Base-by-base conservation (phyloP, 2,888 invertebrate species). In the Alloscopus bannaensis region DNA sequence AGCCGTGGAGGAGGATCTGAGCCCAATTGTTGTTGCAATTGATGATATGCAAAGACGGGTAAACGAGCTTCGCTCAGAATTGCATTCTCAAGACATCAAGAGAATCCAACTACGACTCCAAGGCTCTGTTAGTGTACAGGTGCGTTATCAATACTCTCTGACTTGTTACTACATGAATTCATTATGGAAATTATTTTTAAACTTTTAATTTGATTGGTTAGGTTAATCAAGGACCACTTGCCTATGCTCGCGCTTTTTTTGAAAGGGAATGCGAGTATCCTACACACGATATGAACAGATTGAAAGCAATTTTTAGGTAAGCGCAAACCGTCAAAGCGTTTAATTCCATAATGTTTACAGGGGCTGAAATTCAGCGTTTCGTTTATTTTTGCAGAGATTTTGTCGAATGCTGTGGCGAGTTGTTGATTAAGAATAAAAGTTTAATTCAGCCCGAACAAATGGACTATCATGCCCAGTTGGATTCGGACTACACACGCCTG, bases 21-120 rank as follows among this genome's bases (percentile, higher is more conserved):
- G 85, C 70, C 86, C 86, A 1, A 85, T 86, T 62, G 83, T 85
- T 40, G 86, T 86, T 4, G 85, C 85, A 4, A 86, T 86, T 69
- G 86, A 86, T 76, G 86, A 86, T 60, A 86, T 86, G 86, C 84
- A 86, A 45, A 69, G 85, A 65, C 55, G 86, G n/a, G 84, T 85
- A 0, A 70, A 71, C 59, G 86, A 86, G 66, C 75, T 86, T 3
- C 62, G 84, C 16, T 83, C 82, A 3, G 86, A 86, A 68, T 57
- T 85, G 16, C 84, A 85, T 65, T 84, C 86, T 1, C 83, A 84
- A 62, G 85, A 86, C 29, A 81, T 85, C 6, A 86, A 86, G 59
- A 65, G 85, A 68, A 84, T 86, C 28, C 85, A 86, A 71, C 81
- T 86, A 60, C 69, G 85, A 26, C 82, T 86, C 13, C 85, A 85